Conservation (phyloP, 2,797 vertebrate genomes). For the Siniperca obscura region DNA sequence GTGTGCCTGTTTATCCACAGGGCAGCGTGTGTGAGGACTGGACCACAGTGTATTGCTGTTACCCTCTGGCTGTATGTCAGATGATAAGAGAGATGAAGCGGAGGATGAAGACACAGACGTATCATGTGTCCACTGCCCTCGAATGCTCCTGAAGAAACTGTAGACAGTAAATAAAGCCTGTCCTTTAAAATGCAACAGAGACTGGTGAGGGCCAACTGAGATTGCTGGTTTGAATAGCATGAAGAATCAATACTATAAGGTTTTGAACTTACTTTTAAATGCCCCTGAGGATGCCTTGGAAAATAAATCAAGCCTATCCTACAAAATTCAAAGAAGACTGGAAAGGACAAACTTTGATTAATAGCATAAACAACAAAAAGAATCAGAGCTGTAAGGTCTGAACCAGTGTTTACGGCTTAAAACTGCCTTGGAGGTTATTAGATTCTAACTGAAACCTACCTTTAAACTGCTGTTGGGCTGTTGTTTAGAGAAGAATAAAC, state of each 20-base stretch:
- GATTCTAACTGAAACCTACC: not conserved
- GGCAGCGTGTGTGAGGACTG: constrained; percentile 87
- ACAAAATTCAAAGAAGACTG: constrained; percentile 11
- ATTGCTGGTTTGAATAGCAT: constrained; percentile 29
- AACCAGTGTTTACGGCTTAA: not conserved
- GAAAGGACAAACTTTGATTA: constrained; percentile 26
- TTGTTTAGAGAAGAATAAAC: constrained; percentile 9
- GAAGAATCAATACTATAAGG: constrained; percentile 39
- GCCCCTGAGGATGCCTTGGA: constrained; percentile 1
- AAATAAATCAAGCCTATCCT: constrained; percentile 31
- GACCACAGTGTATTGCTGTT: constrained; percentile 85
- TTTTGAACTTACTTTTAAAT: constrained; percentile 35
- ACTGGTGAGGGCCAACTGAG: constrained; percentile 10
- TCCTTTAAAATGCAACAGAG: constrained; percentile 19
- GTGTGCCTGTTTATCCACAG: constrained; percentile 59
- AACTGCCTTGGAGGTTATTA: not conserved
- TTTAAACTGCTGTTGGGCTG: constrained; percentile 12
- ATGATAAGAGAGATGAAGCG: constrained; percentile 88
- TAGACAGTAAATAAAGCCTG: constrained; percentile 28
- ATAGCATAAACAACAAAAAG: constrained; percentile 11
- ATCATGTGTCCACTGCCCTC: constrained; percentile 82
- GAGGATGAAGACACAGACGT: constrained; percentile 83
- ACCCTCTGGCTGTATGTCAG: constrained; percentile 87
- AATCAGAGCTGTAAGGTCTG: not conserved
- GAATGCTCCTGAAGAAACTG: constrained; percentile 74